These are phyloP conservation scores for Crotalus adamanteus DNA, from an alignment of 2,797 vertebrate genomes.

Conservation along the genomic window DNA sequence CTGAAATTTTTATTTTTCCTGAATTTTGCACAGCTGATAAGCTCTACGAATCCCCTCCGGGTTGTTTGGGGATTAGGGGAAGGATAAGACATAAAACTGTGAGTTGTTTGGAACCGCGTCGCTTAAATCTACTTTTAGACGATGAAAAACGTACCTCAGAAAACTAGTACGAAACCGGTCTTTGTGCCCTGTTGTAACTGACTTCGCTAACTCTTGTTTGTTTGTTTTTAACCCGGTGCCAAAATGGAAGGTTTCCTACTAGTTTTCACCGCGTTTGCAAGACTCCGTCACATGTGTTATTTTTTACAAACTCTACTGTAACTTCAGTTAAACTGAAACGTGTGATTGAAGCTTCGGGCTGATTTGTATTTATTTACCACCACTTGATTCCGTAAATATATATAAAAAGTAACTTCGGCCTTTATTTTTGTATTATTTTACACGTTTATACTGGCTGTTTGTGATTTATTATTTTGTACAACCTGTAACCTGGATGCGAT, in stretches of 20 bases:
- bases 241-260: slow-evolving; percentile 81
- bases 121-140: slow-evolving; percentile 60
- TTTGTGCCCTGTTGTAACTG: slow-evolving; percentile 52
- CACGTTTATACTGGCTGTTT: slow-evolving; percentile 78
- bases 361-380: slow-evolving; percentile 85
- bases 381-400: slow-evolving; percentile 85
- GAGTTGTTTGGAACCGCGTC: slow-evolving; percentile 64
- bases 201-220: slow-evolving; percentile 50
- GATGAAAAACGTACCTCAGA: slow-evolving; percentile 71
- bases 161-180: slow-evolving; percentile 62
- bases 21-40: slow-evolving; percentile 80
- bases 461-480: slow-evolving; percentile 74
- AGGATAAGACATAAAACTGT: slow-evolving; percentile 66
- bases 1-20: slow-evolving; percentile 22
- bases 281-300: slow-evolving; percentile 70
- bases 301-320: slow-evolving; percentile 92
- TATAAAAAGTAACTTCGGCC: slow-evolving; percentile 68
- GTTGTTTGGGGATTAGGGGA: slow-evolving; percentile 67
- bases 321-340: slow-evolving; percentile 92
- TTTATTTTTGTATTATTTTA: slow-evolving; percentile 82
- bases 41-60: slow-evolving; percentile 66
- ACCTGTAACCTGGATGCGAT: slow-evolving; percentile 71
- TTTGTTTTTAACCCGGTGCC: slow-evolving; percentile 83
- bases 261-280: slow-evolving; percentile 76
- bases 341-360: slow-evolving; percentile 92